Evolutionary conservation across 2,113 vertebrate genomes (phyloP).

Genomic region (Pachypanchax playfairii): DNA sequence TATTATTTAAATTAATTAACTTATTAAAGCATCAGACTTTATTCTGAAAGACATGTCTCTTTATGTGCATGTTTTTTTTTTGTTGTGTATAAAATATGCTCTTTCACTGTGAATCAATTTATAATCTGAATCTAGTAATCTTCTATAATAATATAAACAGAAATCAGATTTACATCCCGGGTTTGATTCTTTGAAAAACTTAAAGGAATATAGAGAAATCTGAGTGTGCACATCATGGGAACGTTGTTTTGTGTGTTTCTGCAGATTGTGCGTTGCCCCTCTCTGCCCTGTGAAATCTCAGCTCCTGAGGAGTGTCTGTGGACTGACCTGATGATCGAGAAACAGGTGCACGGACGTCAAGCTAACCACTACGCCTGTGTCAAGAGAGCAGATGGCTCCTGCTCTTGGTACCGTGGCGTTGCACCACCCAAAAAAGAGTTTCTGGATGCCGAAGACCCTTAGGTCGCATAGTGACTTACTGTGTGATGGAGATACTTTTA

Average conservation of each 20-base stretch:
- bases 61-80: too few relatives aligned
- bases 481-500: slow-evolving; percentile 66
- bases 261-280: slow-evolving; percentile 93
- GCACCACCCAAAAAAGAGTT: slow-evolving; percentile 97
- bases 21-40: too few relatives aligned
- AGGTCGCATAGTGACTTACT: slow-evolving; percentile 66
- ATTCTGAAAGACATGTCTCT: too few relatives aligned
- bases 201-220: too few relatives aligned
- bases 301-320: slow-evolving; percentile 95
- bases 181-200: too few relatives aligned
- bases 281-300: slow-evolving; percentile 90
- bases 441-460: slow-evolving; percentile 95
- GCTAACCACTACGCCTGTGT: slow-evolving; percentile 97
- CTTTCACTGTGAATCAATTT: too few relatives aligned
- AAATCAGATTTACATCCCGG: too few relatives aligned
- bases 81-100: too few relatives aligned
- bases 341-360: slow-evolving; percentile 94
- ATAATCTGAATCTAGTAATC: too few relatives aligned
- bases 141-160: too few relatives aligned
- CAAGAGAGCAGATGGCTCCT: slow-evolving; percentile 93
- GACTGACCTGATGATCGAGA: slow-evolving; percentile 98
- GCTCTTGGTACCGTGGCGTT: slow-evolving; percentile 94
- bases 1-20: too few relatives aligned
- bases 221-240: too few relatives aligned
- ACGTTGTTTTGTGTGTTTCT: slow-evolving; percentile 31